Base-by-base conservation (phyloP, 2,888 invertebrate species). In the Lithophane socia region DNA sequence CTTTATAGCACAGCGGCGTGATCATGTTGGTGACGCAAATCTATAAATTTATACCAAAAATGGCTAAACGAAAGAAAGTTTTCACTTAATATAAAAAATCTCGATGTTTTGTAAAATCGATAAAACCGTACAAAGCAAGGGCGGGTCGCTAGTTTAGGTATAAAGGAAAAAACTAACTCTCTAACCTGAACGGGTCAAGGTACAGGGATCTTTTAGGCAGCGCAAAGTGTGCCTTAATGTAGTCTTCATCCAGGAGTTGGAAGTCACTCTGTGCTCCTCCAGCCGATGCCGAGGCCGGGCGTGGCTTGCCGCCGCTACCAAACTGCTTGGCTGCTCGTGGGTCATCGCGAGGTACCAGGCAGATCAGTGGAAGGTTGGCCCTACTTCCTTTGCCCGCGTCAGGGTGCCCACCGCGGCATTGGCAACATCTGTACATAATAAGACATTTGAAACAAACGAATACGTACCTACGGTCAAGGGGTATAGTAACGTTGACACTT, bases 171-270 rank as follows among this genome's bases (percentile, higher is more conserved):
- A 66, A 18, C 12, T 8, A 49, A 49, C 21, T 52, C 9, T 37
- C 63, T 16, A 78, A 84, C 83, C 83, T 85, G 47, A 75, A 94
- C 0, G 96, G 94, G 83, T 96, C 96, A 16, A 96, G 89, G 76
- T 96, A 96, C 3, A 96, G 87, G 2, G 96, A 79, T 64, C 95
- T 90, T 61, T 91, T 92, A 3, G 95, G 94, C 58, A 96, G 85
- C 47, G 95, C 94, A 81, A 96, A 96, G 83, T 96, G 91, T 77
- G 94, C 93, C 86, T 93, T 94, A 37, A 96, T 92, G 77, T 95
- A 95, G 7, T 93, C 91, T 18, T 95, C 95, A 84, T 94, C 94
- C 8, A 96, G 92, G 4, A 95, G 88, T 18, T 92, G 88, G 82
- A 94, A 93, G 82, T 91, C 91, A 56, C 84, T 87, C 0, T 88